These are phyloP conservation scores for Cosmia pyralina DNA, from an alignment of 2,888 invertebrate species.

Conservation along the genomic window DNA sequence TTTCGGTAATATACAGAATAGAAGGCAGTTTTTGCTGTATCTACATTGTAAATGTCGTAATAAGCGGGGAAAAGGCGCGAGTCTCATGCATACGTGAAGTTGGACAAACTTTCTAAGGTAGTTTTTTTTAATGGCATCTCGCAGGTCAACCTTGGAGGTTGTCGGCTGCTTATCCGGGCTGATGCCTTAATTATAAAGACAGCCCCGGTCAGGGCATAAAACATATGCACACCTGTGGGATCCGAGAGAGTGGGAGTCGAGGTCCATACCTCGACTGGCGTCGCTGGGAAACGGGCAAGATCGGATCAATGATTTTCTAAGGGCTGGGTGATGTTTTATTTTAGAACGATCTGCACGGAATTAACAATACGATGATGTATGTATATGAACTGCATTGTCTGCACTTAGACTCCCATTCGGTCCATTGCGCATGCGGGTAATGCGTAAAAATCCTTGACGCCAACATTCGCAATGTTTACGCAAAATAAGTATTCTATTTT, in stretches of 20 bases:
- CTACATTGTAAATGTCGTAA: not conserved
- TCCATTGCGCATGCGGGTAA: not conserved
- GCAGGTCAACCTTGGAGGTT: too few species aligned
- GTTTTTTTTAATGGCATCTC: too few species aligned
- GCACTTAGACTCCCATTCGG: not conserved
- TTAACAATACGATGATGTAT: not conserved
- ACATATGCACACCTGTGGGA: too few species aligned
- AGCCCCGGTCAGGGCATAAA: too few species aligned
- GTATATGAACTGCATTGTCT: not conserved
- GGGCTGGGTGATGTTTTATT: not conserved
- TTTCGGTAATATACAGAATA: not conserved
- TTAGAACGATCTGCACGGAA: not conserved
- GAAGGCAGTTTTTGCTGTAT: not conserved
- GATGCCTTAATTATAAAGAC: too few species aligned
- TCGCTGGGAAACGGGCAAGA: too few species aligned
- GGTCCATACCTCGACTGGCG: too few species aligned
- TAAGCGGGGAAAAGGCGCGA: too few species aligned
- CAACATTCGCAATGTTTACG: slow-evolving; percentile 2
- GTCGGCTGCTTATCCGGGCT: too few species aligned
- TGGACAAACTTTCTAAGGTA: not conserved
- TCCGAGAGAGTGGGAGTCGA: too few species aligned
- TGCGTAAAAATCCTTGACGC: slow-evolving; percentile 9
- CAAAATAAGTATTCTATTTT: slow-evolving; percentile 7
- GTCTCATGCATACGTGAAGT: not conserved
- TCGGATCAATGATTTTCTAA: too few species aligned